Percentiles rank a stretch among this genome's conserved stretches.
These are phyloP conservation scores for Peromyscus maniculatus DNA, from an alignment of 2,113 vertebrate species.

Conservation along the genomic window DNA sequence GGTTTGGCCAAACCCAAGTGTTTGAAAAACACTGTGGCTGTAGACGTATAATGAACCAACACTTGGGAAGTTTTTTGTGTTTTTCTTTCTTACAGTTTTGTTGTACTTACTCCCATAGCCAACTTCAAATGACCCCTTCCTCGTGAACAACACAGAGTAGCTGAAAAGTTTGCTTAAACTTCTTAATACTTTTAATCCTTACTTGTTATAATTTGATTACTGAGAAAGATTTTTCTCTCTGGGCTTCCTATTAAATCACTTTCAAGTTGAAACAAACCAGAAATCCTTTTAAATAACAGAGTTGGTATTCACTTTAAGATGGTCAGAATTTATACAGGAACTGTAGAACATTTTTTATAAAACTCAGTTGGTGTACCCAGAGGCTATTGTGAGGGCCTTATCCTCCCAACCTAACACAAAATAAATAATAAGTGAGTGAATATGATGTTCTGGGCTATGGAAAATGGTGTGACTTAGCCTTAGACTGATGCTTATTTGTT, in stretches of 20 bases:
- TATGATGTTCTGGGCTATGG: slow-evolving; percentile 64
- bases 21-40: slow-evolving; percentile 71
- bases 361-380: slow-evolving; percentile 59
- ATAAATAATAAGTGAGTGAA: slow-evolving; percentile 49
- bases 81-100: slow-evolving; percentile 84
- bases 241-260: slow-evolving; percentile 89
- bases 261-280: slow-evolving; percentile 92
- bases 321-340: slow-evolving; percentile 83
- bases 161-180: slow-evolving; percentile 88
- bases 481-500: slow-evolving; percentile 60
- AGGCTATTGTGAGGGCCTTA: slow-evolving; percentile 62
- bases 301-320: slow-evolving; percentile 84
- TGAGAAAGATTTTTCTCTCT: slow-evolving; percentile 90
- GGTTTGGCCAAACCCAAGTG: slow-evolving; percentile 65
- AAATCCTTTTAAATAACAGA: slow-evolving; percentile 89
- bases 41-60: slow-evolving; percentile 58
- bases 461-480: slow-evolving; percentile 29
- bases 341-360: slow-evolving; percentile 79
- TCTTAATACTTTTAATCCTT: slow-evolving; percentile 92
- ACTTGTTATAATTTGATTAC: slow-evolving; percentile 92
- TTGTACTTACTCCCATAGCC: slow-evolving; percentile 84
- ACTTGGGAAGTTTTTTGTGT: slow-evolving; percentile 63
- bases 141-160: slow-evolving; percentile 76
- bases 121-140: slow-evolving; percentile 84
- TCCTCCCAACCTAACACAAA: slow-evolving; percentile 46